Percentiles rank a stretch among this genome's conserved stretches.
Conservation (phyloP, 2,797 vertebrate genomes). For the Helostoma temminkii region DNA sequence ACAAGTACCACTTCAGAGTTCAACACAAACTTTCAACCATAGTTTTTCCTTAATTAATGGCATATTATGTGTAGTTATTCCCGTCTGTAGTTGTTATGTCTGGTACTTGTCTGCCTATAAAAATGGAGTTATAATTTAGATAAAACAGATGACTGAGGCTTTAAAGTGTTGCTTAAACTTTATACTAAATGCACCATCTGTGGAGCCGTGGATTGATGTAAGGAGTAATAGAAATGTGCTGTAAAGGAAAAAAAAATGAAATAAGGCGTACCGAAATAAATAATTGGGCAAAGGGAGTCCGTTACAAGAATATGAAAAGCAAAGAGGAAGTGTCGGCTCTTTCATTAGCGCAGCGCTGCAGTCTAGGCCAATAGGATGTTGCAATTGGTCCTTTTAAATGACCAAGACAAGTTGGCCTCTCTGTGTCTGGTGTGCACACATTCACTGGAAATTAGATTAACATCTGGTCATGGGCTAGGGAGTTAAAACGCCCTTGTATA, state of each 20-base stretch:
- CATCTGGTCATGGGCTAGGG: conserved; percentile 73
- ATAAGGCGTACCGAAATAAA: not conserved
- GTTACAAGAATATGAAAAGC: conserved; percentile 31
- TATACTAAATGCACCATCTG: conserved; percentile 24
- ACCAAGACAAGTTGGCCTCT: conserved; percentile 55
- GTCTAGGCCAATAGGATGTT: conserved; percentile 36
- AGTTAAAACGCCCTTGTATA: conserved; percentile 55
- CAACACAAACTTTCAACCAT: conserved; percentile 4
- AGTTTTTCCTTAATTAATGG: conserved; percentile 29
- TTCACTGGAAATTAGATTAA: conserved; percentile 80
- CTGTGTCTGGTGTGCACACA: conserved; percentile 60
- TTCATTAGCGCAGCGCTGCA: conserved; percentile 33
- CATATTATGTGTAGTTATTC: conserved; percentile 19
- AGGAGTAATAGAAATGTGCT: conserved; percentile 37
- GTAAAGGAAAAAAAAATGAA: conserved; percentile 17
- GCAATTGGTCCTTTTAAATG: conserved; percentile 45
- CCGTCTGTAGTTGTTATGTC: conserved; percentile 37
- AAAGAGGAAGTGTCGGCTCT: conserved; percentile 47
- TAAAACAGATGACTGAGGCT: conserved; percentile 51
- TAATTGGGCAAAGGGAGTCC: conserved; percentile 5
- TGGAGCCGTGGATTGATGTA: conserved; percentile 30
- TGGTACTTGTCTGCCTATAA: conserved; percentile 51
- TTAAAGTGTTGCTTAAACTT: conserved; percentile 45
- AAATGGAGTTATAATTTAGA: conserved; percentile 54
- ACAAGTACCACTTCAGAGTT: conserved; percentile 35